phyloP scores from a whole-genome alignment of 2,888 invertebrate genomes.

The Drosophila mayaguana region DNA sequence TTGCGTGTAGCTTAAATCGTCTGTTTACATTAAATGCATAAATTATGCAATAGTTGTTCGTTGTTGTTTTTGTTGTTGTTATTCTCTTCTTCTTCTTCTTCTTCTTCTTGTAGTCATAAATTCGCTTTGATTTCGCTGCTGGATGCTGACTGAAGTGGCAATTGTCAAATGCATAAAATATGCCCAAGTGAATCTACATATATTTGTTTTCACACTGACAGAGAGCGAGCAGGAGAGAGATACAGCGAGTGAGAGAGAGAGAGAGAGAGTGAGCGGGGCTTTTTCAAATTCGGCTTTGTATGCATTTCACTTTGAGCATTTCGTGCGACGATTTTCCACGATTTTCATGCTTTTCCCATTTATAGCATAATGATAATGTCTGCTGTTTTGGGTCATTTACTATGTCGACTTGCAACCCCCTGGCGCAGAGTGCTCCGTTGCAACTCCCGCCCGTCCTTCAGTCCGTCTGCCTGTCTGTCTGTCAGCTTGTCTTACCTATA shows the following conservation, averaged over 20 bases:
- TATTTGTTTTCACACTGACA: constrained; percentile 25
- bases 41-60: constrained; percentile 75
- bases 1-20: constrained; percentile 60
- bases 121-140: constrained; percentile 68
- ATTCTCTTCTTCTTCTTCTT: background rate
- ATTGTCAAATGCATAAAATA: constrained; percentile 76
- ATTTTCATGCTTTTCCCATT: constrained; percentile 67
- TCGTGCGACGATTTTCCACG: constrained; percentile 52
- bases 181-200: constrained; percentile 50
- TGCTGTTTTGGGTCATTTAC: constrained; percentile 71
- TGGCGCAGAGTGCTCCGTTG: background rate
- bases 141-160: constrained; percentile 59
- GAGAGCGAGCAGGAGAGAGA: background rate
- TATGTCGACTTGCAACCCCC: constrained; percentile 37
- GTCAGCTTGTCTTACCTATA: background rate
- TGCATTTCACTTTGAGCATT: constrained; percentile 56
- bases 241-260: background rate
- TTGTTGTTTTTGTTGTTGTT: too few species aligned
- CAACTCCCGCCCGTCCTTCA: background rate
- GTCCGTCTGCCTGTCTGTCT: background rate
- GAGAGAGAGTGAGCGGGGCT: background rate
- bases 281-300: constrained; percentile 51
- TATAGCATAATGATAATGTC: constrained; percentile 70
- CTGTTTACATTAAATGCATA: constrained; percentile 78
- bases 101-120: constrained; percentile 48